Evolutionary conservation across 2,113 vertebrate species (phyloP).

Genomic region (Rhegmatorhina hoffmannsi): DNA sequence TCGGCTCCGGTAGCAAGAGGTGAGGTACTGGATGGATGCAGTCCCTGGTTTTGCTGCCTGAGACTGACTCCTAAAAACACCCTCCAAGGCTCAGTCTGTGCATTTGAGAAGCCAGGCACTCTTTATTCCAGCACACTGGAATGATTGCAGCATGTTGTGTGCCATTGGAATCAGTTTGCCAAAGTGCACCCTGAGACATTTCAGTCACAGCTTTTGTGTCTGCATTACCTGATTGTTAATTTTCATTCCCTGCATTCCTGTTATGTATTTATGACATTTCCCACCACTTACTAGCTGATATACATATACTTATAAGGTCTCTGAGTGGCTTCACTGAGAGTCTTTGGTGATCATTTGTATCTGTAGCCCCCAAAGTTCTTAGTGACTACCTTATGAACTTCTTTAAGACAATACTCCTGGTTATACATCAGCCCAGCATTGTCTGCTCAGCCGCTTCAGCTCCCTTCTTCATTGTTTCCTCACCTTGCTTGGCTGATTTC

Average conservation of each 20-base stretch:
- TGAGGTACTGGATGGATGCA: background rate
- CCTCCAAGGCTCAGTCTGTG: background rate
- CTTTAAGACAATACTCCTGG: background rate
- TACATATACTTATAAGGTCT: background rate
- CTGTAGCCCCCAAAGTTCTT: background rate
- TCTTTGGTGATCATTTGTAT: background rate
- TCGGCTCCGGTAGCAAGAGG: background rate
- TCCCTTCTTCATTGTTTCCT: background rate
- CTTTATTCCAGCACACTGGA: background rate
- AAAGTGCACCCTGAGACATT: background rate
- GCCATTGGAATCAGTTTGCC: background rate
- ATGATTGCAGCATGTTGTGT: background rate
- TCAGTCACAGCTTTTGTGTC: background rate
- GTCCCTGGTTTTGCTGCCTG: background rate
- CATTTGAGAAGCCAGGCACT: background rate
- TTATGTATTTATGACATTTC: background rate
- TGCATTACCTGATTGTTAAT: background rate
- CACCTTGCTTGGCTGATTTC: background rate
- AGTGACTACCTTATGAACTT: background rate
- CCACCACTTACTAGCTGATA: background rate
- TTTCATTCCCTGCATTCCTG: background rate
- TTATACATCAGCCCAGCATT: background rate
- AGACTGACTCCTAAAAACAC: background rate
- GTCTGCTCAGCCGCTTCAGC: background rate
- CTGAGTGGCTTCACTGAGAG: background rate